A percentile compares a stretch with the other conserved stretches of the same genome.
These are phyloP conservation scores for Myotis planiceps DNA, from an alignment of 2,797 vertebrate species.

Conservation along the genomic window DNA sequence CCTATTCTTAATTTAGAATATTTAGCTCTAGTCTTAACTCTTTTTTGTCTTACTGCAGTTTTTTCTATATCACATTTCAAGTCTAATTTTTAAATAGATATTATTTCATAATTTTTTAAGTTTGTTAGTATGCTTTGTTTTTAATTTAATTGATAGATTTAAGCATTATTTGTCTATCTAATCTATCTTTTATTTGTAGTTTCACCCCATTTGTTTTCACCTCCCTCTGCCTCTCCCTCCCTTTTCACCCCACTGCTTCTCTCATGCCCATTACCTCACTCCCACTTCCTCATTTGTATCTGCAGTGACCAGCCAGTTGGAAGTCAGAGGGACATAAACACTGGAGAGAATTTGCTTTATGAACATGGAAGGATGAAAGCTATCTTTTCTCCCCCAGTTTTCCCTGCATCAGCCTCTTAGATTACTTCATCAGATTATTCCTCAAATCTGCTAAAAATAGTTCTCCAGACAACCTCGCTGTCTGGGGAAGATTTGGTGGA, in stretches of 20 bases:
- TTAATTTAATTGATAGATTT: not conserved
- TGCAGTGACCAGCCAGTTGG: not conserved
- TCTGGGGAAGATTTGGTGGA: not conserved
- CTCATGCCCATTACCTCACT: not conserved
- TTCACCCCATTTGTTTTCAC: not conserved
- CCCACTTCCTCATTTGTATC: not conserved
- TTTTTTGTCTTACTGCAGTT: not conserved
- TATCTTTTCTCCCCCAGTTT: not conserved
- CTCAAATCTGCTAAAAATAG: not conserved
- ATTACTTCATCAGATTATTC: not conserved
- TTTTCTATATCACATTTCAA: not conserved
- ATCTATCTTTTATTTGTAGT: not conserved
- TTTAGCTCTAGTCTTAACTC: not conserved
- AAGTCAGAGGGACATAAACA: not conserved
- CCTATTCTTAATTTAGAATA: slow-evolving; percentile 1
- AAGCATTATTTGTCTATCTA: not conserved
- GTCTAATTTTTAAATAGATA: not conserved
- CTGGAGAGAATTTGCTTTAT: not conserved
- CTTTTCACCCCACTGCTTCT: not conserved
- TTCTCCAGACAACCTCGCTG: not conserved
- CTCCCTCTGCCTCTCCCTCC: too few species aligned
- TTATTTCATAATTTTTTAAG: not conserved
- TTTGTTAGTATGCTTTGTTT: not conserved
- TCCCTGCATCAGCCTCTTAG: not conserved
- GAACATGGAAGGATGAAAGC: not conserved